Base-by-base conservation (phyloP, 2,888 invertebrate genomes). In the Tetropium fuscum region DNA sequence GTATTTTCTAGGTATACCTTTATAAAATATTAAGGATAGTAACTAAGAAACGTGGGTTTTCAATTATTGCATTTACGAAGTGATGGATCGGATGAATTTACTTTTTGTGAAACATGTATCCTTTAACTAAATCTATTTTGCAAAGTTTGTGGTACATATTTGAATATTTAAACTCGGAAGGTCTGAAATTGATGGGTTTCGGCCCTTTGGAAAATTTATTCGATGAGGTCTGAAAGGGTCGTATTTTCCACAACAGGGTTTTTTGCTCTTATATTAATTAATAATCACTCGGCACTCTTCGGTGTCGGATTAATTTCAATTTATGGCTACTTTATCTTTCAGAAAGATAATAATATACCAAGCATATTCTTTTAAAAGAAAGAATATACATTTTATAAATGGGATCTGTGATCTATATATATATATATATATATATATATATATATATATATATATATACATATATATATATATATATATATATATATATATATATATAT, bases 1-100 rank as follows among this genome's bases (percentile, higher is more conserved):
- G n/a, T n/a, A n/a, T n/a, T n/a, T n/a, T n/a, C n/a, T n/a, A n/a
- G n/a, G n/a, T n/a, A n/a, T n/a, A n/a, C n/a, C n/a, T n/a, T n/a
- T n/a, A n/a, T n/a, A n/a, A n/a, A n/a, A n/a, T n/a, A n/a, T n/a
- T n/a, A n/a, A n/a, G n/a, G n/a, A n/a, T n/a, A n/a, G n/a, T n/a
- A n/a, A n/a, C n/a, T n/a, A n/a, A n/a, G n/a, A n/a, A n/a, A n/a
- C n/a, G n/a, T n/a, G n/a, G n/a, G n/a, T n/a, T n/a, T n/a, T n/a
- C 27, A 10, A 25, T 15, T 6, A 44, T 5, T 44, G 7, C 44
- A 4, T 15, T 27, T 15, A 30, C 15, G 4, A 15, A 11, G 27
- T 44, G 44, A 44, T 44, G 15, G 30, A 44, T 44, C 27, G 11
- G 27, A 25, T n/a, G 6, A 30, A 30, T 41, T 41, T 19, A 41